phyloP scores from a whole-genome alignment of 2,113 vertebrate genomes.

The Willisornis vidua region DNA sequence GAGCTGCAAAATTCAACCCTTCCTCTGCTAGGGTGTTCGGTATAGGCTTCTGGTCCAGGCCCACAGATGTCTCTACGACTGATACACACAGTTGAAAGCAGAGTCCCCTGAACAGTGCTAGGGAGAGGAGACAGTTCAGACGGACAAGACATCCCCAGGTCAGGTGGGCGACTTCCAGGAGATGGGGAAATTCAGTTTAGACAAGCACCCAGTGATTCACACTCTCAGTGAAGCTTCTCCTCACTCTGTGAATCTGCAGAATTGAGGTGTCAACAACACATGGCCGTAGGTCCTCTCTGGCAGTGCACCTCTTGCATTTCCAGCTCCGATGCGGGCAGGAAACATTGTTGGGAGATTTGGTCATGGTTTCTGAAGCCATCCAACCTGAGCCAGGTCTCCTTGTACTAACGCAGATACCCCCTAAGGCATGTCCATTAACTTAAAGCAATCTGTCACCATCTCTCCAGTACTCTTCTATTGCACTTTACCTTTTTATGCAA shows the following conservation, averaged over 20 bases:
- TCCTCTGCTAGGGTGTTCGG: constrained; percentile 58
- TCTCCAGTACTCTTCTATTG: constrained; percentile 41
- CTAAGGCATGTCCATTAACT: background rate
- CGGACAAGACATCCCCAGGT: constrained; percentile 49
- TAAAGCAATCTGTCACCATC: constrained; percentile 40
- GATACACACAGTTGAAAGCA: constrained; percentile 60
- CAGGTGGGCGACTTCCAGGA: constrained; percentile 35
- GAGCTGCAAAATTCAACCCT: constrained; percentile 68
- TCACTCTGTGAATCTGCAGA: constrained; percentile 59
- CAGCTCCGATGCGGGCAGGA: constrained; percentile 49
- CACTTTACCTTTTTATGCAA: constrained; percentile 31
- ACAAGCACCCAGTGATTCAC: constrained; percentile 65
- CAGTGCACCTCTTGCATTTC: constrained; percentile 42
- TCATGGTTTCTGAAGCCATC: constrained; percentile 55
- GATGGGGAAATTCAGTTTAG: constrained; percentile 41
- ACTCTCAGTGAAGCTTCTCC: constrained; percentile 9
- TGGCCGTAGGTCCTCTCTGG: constrained; percentile 19
- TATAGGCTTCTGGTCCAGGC: constrained; percentile 67
- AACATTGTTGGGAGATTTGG: constrained; percentile 48
- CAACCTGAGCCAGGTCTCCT: constrained; percentile 43
- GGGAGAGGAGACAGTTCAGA: constrained; percentile 63
- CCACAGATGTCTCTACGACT: constrained; percentile 37
- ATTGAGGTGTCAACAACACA: constrained; percentile 8
- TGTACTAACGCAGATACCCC: background rate
- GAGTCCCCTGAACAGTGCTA: constrained; percentile 65